Evolutionary conservation across 1,140 invertebrate species (phyloP).

Genomic region (Pseudomyrmex flavicornis): DNA sequence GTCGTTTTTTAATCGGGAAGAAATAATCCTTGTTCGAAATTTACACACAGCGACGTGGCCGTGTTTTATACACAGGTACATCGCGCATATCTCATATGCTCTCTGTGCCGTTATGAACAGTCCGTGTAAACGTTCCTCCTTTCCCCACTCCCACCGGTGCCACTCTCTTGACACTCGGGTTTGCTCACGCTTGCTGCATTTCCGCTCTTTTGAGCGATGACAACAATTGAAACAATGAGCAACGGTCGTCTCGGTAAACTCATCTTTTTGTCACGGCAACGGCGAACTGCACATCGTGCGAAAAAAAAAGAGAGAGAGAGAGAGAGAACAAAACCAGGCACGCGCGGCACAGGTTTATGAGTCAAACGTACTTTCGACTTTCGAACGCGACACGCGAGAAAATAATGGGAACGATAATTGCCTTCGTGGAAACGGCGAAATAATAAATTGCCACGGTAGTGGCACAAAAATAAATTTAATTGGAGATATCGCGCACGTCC

Average conservation of each 20-base stretch:
- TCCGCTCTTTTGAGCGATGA: constrained; percentile 61
- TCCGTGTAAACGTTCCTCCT: constrained; percentile 61
- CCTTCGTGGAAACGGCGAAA: not conserved
- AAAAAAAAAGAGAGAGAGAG: not conserved
- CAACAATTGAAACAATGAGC: constrained; percentile 67
- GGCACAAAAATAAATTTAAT: constrained; percentile 29
- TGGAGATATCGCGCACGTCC: not conserved
- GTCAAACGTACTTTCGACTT: constrained; percentile 25
- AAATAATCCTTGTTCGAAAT: constrained; percentile 59
- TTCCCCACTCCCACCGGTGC: not conserved
- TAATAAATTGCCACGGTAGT: constrained; percentile 1
- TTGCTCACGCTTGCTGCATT: constrained; percentile 12
- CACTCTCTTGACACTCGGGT: constrained; percentile 1
- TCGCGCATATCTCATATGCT: constrained; percentile 36
- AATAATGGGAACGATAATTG: constrained; percentile 44
- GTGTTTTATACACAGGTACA: not conserved
- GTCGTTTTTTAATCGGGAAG: constrained; percentile 1
- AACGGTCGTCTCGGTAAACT: constrained; percentile 38
- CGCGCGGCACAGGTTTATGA: constrained; percentile 9
- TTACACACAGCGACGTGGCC: constrained; percentile 27
- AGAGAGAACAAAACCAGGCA: not conserved
- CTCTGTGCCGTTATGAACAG: constrained; percentile 62
- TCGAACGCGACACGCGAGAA: constrained; percentile 1
- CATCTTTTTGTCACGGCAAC: constrained; percentile 53
- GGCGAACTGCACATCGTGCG: constrained; percentile 11